A percentile compares a stretch with the other conserved stretches of the same genome.
These are phyloP conservation scores for Papilio helenus DNA, from an alignment of 1,140 invertebrate species.

Conservation along the genomic window DNA sequence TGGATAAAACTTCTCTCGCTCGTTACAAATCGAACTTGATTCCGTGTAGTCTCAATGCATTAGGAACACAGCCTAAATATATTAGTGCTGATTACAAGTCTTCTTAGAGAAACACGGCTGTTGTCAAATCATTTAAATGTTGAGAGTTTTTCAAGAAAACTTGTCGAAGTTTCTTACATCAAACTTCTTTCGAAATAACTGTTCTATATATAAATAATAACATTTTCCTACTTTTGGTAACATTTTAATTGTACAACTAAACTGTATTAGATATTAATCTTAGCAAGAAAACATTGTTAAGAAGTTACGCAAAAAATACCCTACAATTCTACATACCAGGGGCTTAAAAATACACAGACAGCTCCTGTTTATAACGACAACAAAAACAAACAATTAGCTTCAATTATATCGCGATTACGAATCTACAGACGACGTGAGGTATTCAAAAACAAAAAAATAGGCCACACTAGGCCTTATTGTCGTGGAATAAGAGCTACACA, in stretches of 20 bases:
- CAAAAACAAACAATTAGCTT: conserved; percentile 49
- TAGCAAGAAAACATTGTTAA: background rate
- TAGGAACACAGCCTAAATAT: conserved; percentile 8
- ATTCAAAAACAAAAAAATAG: conserved; percentile 30
- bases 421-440: conserved; percentile 38
- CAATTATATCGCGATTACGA: conserved; percentile 49
- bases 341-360: conserved; percentile 44
- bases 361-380: conserved; percentile 45
- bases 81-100: conserved; percentile 1
- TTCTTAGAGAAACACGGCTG: background rate
- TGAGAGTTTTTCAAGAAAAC: background rate
- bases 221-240: background rate
- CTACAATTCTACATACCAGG: conserved; percentile 24
- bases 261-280: background rate
- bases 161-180: background rate
- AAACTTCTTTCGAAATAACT: background rate
- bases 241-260: background rate
- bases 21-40: conserved; percentile 6
- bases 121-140: background rate
- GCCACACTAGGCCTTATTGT: conserved; percentile 32
- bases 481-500: conserved; percentile 29
- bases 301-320: conserved; percentile 13
- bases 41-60: background rate
- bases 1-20: background rate
- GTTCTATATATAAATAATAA: background rate